Evolutionary conservation across 2,888 invertebrate species (phyloP), one percentile per base, ranked within the genome.

Genomic region (Pecten maximus): DNA sequence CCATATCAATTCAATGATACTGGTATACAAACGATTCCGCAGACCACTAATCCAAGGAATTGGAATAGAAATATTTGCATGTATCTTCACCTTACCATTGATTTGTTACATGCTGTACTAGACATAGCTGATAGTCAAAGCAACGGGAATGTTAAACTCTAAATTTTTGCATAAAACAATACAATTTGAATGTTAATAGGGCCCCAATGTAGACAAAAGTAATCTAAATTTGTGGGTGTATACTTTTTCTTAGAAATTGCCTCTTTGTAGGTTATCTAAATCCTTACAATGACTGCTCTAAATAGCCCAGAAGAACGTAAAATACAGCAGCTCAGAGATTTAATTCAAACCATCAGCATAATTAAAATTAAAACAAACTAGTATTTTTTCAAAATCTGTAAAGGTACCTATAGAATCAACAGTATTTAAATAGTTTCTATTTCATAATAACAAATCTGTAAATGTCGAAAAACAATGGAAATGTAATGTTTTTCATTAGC

Each of bases 81-180:
- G 35, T 74, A 74, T 74, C 74, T 74, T 74, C 74, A 35, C 28
- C 74, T 35, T 35, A 3, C 74, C 35, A 74, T 74, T 74, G 74
- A 74, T 74, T 74, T 74, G 74, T 10, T 2, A 28, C 74, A 74
- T 74, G 28, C 74, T 35, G 35, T 35, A 35, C 35, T 28, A 23
- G 28, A 28, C 8, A 35, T 35, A 10, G 35, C 74, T 10, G 74
- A 74, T 8, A 74, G 35, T 74, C 28, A 74, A 74, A 35, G 10
- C 74, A 74, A 60, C 19, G 74, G 35, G 35, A 74, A 74, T 35
- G 74, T 74, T 8, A 74, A 74, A 74, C 23, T 74, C 28, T 8
- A 74, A 74, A 74, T 74, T 74, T 74, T 74, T 74, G 74, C 74
- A 74, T 74, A 28, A 74, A 74, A 74, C 74, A 74, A 74, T 74